Base-by-base conservation (phyloP, 2,113 vertebrate species). In the Romanogobio albipinnatus region DNA sequence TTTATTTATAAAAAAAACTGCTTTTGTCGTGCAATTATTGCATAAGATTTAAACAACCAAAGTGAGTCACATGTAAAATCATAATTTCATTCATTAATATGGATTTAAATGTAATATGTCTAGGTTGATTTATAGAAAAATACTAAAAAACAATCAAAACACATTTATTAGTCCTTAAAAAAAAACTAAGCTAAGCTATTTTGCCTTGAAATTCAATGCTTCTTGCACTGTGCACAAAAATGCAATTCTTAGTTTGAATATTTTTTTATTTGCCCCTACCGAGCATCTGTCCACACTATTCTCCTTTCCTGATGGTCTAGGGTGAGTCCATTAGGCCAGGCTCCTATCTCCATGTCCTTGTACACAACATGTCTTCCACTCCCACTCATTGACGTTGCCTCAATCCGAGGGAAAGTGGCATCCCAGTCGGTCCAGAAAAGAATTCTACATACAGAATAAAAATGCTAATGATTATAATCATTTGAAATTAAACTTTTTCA, bases 361-460 rank as follows among this genome's bases (percentile, higher is more conserved):
- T 97, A 98, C 68, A 99, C 97, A 26, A 98, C 96, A 86, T 96
- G 97, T 71, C 98, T 96, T 26, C 95, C 97, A 0, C 95, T 95
- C 76, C 98, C 98, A 0, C 97, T 99, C 98, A 99, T 99, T 1
- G 98, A 97, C 2, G 98, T 97, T 0, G 97, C 98, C 84, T 99
- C 98, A 0, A 99, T 99, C 29, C 98, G 97, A 83, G 98, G 98
- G 88, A 99, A 99, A 62, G 96, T 98, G 29, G 97, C 97, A 91
- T 99, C 98, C 98, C 98, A 99, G 92, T 99, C 98, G 4, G 98
- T 99, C 98, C 98, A 99, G 94, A 99, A 99, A 26, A 99, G 94
- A 90, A 99, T 98, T 90, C 98, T 99, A 81, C 24, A 78, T 1
- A 87, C 29, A 91, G 64, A 17, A 74, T 0, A 47, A 80, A 53